Evolutionary conservation across 1,140 invertebrate genomes (phyloP), one percentile per base, ranked within the genome.

Genomic region (Asobara japonica): DNA sequence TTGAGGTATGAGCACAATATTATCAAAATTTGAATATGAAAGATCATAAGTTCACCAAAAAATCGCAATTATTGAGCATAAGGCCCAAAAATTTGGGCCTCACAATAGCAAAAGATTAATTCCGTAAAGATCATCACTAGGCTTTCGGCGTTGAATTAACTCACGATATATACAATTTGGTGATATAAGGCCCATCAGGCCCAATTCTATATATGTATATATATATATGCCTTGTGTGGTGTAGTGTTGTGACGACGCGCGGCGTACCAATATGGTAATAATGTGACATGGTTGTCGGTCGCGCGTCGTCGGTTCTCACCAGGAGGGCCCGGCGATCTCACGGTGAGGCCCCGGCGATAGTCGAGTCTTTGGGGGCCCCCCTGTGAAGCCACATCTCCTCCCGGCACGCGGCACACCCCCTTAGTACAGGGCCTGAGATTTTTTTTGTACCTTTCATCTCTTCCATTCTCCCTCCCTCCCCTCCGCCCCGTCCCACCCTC

Each of bases 341-440:
- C 65, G 74, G 67, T 73, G 71, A 71, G 74, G 36, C 69, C 38
- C 22, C 65, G 62, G 20, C 20, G 74, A 75, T 73, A 68, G 73
- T 72, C 69, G 71, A 80, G 73, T n/a, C n/a, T n/a, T n/a, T 76
- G 74, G 68, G 74, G 75, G 80, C 66, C 80, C 81, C 83, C 82
- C 81, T 78, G 80, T 80, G 82, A 83, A 74, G 81, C 75, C 62
- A 51, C 27, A 61, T 65, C 65, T 60, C 69, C 73, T 80, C 73
- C 78, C 79, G 83, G 83, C 84, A 84, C 84, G 83, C 83, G 84
- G 83, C 83, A 80, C 82, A 83, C 80, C 79, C 82, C 80, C 81
- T 56, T 62, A 27, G 13, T 62, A 74, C 66, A 25, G 51, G 48
- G 30, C 25, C 56, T 65, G 61, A 68, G 64, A 65, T 64, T 75